Base-by-base conservation (phyloP, 2,888 invertebrate genomes). In the Hartigia nigra region DNA sequence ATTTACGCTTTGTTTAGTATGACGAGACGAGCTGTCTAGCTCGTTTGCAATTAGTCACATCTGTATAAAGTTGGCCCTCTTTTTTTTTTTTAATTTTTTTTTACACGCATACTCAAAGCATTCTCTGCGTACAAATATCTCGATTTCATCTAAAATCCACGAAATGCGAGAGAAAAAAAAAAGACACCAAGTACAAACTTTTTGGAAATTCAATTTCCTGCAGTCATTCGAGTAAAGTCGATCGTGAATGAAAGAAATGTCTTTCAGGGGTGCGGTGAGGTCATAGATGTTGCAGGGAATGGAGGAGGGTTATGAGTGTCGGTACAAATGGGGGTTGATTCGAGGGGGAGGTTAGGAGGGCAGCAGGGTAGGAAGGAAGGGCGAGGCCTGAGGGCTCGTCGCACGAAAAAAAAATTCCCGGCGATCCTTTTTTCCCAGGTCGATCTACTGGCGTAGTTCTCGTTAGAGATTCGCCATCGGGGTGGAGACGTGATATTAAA, bases 401-500 rank as follows among this genome's bases (percentile, higher is more conserved):
- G 23, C 14, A 55, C 5, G 23, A 23, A 55, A 55, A 55, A 39
- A 55, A 55, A 55, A 55, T 55, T 55, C 55, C 55, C 14, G 39
- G 39, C 39, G 39, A 39, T 39, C 39, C 14, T 55, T 55, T 23
- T 23, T 23, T 2, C 55, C 23, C 55, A 55, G 55, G 55, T 55
- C 55, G 55, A 9, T 55, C 23, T 55, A 55, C 55, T 23, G 55
- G 23, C 55, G 55, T 55, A 55, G 55, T 23, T 55, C 55, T 55
- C 23, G 55, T 55, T 55, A 55, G 55, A 23, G 55, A 55, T 55
- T 55, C 55, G 55, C 23, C 55, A 55, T 55, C 55, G 55, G 55
- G 23, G 55, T 55, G 55, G 55, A 77, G 31, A 74, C 74, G n/a
- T 69, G 36, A 72, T 75, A 72, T 74, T 39, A 37, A 12, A 37